Percentiles rank a stretch among this genome's conserved stretches.
phyloP scores from a whole-genome alignment of 2,888 invertebrate genomes.

The Fabriciana adippe region DNA sequence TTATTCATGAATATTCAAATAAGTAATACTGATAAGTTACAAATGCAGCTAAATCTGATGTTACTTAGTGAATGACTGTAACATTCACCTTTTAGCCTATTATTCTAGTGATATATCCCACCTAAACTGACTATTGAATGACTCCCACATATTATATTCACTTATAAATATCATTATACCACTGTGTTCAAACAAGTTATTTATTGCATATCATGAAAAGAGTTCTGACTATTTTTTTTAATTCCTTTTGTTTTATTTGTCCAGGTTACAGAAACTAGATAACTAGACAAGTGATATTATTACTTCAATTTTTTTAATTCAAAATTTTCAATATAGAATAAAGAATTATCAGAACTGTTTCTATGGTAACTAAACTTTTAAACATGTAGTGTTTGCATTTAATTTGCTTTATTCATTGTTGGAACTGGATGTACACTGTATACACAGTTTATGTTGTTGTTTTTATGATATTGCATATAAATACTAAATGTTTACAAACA shows the following conservation, averaged over 20 bases:
- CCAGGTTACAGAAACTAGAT: too few species aligned
- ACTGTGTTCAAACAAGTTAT: constrained; percentile 57
- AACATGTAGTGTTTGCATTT: constrained; percentile 54
- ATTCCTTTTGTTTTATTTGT: background rate
- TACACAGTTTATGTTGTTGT: constrained; percentile 53
- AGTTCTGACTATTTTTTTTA: constrained; percentile 2
- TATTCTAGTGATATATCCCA: constrained; percentile 63
- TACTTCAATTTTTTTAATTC: too few species aligned
- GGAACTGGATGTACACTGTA: constrained; percentile 45
- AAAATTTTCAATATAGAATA: background rate
- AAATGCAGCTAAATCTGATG: background rate
- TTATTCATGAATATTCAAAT: background rate
- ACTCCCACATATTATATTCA: constrained; percentile 52
- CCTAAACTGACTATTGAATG: constrained; percentile 55
- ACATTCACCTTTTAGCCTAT: constrained; percentile 58
- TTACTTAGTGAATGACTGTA: constrained; percentile 44
- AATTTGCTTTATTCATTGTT: constrained; percentile 47
- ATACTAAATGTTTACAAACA: constrained; percentile 50
- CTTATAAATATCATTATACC: constrained; percentile 44
- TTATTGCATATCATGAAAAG: background rate
- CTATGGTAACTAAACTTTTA: constrained; percentile 22
- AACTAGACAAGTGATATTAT: too few species aligned
- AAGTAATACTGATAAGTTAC: background rate
- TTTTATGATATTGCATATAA: constrained; percentile 58
- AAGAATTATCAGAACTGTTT: constrained; percentile 6